Percentiles rank a stretch among this genome's conserved stretches.
phyloP scores from a whole-genome alignment of 1,140 invertebrate genomes.

The Drosophila neocordata region DNA sequence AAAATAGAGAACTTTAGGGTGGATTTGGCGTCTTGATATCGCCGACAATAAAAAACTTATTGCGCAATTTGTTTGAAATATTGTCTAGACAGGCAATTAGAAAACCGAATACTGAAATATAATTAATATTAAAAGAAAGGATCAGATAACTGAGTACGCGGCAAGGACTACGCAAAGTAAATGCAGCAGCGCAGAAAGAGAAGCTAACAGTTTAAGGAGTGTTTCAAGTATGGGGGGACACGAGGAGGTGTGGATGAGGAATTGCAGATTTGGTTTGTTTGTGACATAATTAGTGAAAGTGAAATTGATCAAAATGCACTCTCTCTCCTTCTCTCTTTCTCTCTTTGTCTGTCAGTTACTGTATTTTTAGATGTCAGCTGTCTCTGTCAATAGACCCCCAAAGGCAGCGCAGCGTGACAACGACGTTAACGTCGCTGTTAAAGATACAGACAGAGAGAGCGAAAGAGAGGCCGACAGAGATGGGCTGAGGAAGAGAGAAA shows the following conservation, averaged over 20 bases:
- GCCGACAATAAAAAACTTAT: conserved; percentile 56
- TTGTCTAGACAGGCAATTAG: conserved; percentile 56
- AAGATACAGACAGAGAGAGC: neutral
- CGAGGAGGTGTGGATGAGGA: neutral
- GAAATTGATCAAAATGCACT: conserved; percentile 56
- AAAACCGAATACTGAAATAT: conserved; percentile 4
- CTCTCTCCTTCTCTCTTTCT: conserved; percentile 6
- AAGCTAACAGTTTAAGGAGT: neutral
- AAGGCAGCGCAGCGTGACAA: conserved; percentile 52
- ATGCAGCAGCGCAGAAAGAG: neutral
- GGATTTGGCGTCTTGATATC: conserved; percentile 1
- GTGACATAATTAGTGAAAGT: conserved; percentile 81
- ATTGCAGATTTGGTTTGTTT: conserved; percentile 38
- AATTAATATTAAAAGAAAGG: neutral
- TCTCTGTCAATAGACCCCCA: conserved; percentile 36
- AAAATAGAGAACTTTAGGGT: conserved; percentile 3
- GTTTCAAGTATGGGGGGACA: neutral
- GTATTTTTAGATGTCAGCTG: conserved; percentile 29
- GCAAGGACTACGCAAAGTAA: neutral
- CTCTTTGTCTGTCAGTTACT: neutral
- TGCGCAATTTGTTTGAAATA: conserved; percentile 56
- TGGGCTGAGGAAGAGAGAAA: neutral
- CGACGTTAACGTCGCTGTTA: conserved; percentile 23
- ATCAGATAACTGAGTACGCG: neutral
- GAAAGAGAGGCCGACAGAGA: neutral